Conservation (phyloP, 2,113 vertebrate species). For the Catharus bicknelli region DNA sequence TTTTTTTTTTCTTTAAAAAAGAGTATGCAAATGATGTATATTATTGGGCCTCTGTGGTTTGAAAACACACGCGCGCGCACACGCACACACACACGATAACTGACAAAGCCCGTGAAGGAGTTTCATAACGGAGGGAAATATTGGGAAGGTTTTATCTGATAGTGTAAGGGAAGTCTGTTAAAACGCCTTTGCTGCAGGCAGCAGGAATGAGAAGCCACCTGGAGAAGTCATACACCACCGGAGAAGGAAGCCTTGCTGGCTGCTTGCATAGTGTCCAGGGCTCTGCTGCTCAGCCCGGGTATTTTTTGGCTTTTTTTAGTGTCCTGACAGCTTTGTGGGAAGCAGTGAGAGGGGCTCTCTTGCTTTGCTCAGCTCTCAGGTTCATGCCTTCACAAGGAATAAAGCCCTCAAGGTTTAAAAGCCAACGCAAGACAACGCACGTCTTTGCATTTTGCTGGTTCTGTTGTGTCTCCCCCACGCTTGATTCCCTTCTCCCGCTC, state of each 20-base stretch:
- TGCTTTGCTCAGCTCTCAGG: background rate
- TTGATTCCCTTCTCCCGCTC: rapidly evolving
- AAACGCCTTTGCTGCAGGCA: slow-evolving; percentile 50
- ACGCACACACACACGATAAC: slow-evolving; percentile 40
- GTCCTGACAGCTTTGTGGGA: background rate
- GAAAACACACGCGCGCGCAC: slow-evolving; percentile 53
- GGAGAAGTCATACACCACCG: slow-evolving; percentile 38
- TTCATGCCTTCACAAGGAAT: background rate
- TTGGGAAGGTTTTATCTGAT: slow-evolving; percentile 65
- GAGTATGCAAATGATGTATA: slow-evolving; percentile 43
- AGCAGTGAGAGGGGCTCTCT: background rate
- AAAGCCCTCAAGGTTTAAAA: background rate
- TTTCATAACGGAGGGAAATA: slow-evolving; percentile 67
- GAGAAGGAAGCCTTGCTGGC: slow-evolving; percentile 35
- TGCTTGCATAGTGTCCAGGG: background rate
- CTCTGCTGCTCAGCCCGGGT: background rate
- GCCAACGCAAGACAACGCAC: rapidly evolving
- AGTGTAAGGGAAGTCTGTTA: slow-evolving; percentile 64
- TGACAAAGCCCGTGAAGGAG: slow-evolving; percentile 50
- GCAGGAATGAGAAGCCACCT: slow-evolving; percentile 56
- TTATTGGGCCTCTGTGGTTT: slow-evolving; percentile 58
- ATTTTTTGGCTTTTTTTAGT: background rate
- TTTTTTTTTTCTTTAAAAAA: background rate
- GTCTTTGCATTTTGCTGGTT: rapidly evolving
- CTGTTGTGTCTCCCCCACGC: rapidly evolving